These are phyloP conservation scores for Crossocerus cetratus DNA, from an alignment of 2,888 invertebrate genomes.

Conservation along the genomic window DNA sequence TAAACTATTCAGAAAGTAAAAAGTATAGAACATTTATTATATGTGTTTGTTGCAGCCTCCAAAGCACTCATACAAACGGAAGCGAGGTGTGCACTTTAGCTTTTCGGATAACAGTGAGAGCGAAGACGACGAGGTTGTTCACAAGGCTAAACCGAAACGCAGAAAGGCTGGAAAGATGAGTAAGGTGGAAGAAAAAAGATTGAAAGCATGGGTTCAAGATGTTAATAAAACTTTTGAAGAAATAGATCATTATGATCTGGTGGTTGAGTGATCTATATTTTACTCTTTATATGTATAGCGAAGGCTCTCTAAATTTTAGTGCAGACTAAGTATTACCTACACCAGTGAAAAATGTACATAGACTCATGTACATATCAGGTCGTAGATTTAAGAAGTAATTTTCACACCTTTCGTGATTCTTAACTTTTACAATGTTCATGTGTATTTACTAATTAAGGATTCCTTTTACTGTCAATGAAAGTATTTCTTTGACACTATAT, in stretches of 20 bases:
- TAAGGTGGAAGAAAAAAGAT: conserved; percentile 51
- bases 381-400: no score
- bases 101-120: conserved; percentile 46
- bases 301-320: not conserved
- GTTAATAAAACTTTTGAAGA: conserved; percentile 68
- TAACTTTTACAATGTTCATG: not conserved
- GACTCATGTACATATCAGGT: no score
- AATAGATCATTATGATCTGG: conserved; percentile 67
- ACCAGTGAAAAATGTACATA: not conserved
- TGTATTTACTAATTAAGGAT: not conserved
- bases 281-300: not conserved
- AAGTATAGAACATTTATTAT: conserved; percentile 3
- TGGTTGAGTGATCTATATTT: conserved; percentile 60
- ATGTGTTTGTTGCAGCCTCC: conserved; percentile 62
- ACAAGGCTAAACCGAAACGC: conserved; percentile 40
- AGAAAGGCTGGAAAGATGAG: conserved; percentile 53
- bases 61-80: conserved; percentile 67
- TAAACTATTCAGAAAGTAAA: not conserved
- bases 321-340: not conserved
- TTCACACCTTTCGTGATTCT: not conserved
- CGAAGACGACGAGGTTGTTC: conserved; percentile 28
- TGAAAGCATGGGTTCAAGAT: conserved; percentile 64
- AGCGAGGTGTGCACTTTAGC: conserved; percentile 48
- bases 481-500: conserved; percentile 1
- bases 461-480: conserved; percentile 5